These are phyloP conservation scores for Antennarius striatus DNA, from an alignment of 2,113 vertebrate genomes.

Conservation along the genomic window DNA sequence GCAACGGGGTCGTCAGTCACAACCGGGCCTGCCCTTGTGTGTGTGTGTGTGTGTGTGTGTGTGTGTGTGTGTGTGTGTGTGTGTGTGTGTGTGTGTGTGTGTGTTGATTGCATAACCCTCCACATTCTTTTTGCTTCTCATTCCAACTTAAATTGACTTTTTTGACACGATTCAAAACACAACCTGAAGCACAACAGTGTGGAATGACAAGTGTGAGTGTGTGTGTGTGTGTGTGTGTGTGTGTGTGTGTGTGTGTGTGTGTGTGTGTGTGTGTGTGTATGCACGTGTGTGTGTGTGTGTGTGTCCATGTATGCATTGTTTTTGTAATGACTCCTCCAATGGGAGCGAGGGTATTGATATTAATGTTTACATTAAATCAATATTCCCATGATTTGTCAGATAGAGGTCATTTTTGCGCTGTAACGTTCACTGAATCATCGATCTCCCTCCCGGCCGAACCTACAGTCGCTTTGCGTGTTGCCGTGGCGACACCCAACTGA, in stretches of 20 bases:
- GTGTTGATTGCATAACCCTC: neutral
- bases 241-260: constrained; percentile 16
- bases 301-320: constrained; percentile 25
- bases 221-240: constrained; percentile 10
- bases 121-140: constrained; percentile 28
- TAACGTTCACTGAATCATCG: constrained; percentile 36
- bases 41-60: neutral
- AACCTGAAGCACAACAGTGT: constrained; percentile 65
- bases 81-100: neutral
- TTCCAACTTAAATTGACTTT: constrained; percentile 18
- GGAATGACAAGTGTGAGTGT: neutral
- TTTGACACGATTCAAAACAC: constrained; percentile 31
- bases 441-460: constrained; percentile 32
- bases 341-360: constrained; percentile 46
- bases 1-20: constrained; percentile 37
- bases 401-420: constrained; percentile 47
- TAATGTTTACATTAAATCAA: constrained; percentile 61
- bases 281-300: constrained; percentile 17
- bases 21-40: constrained; percentile 26
- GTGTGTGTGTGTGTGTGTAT: constrained; percentile 10
- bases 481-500: constrained; percentile 26
- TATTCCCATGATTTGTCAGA: constrained; percentile 51
- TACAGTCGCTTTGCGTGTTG: neutral
- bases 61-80: constrained; percentile 15
- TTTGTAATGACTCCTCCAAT: constrained; percentile 29